Conservation (phyloP, 2,113 vertebrate genomes). For the Notiomystis cincta region DNA sequence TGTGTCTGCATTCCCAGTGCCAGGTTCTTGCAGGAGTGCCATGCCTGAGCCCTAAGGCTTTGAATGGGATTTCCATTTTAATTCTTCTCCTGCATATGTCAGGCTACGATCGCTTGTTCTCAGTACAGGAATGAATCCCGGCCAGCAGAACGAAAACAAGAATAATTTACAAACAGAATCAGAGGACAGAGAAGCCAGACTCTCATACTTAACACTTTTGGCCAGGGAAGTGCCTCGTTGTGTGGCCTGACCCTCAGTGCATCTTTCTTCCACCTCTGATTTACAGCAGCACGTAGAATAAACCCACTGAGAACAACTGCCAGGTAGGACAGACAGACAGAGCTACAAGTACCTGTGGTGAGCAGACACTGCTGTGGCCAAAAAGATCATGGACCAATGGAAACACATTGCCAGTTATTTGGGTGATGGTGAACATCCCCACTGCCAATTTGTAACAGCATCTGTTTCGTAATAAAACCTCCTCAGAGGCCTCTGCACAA, state of each 20-base stretch:
- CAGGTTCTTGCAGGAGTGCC: background rate
- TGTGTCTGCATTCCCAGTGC: background rate
- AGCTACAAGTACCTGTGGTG: background rate
- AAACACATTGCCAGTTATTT: background rate
- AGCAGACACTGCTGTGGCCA: background rate
- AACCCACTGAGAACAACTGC: background rate
- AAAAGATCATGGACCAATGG: rapidly evolving
- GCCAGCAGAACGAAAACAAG: background rate
- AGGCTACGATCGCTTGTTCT: background rate
- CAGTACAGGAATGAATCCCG: background rate
- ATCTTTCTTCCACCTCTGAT: background rate
- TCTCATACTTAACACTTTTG: background rate
- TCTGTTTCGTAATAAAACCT: background rate
- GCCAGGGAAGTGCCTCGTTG: background rate
- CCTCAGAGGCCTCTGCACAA: constrained; percentile 25
- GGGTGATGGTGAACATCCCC: background rate
- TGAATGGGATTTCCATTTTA: constrained; percentile 15
- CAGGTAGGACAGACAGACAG: background rate
- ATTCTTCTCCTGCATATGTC: background rate
- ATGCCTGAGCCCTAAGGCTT: background rate
- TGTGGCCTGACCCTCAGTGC: background rate
- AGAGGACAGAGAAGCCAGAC: background rate
- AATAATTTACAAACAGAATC: background rate
- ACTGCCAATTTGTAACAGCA: background rate
- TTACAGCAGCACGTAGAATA: rapidly evolving